phyloP scores from a whole-genome alignment of 2,113 vertebrate species.

The Myocastor coypus region DNA sequence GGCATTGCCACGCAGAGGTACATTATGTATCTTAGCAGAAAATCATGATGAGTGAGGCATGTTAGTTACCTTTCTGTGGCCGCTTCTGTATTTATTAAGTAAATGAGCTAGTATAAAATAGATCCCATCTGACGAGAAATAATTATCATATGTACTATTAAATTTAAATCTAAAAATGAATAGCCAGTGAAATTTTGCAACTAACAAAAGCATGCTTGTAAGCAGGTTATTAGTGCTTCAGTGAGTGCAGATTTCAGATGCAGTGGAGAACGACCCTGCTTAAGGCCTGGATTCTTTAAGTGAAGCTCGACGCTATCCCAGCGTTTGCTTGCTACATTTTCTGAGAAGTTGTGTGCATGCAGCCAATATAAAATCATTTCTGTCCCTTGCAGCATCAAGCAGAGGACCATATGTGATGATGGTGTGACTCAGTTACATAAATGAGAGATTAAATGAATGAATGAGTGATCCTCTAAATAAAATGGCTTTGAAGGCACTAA shows the following conservation, averaged over 20 bases:
- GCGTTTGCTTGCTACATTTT: background rate
- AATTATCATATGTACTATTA: background rate
- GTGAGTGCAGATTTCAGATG: conserved; percentile 10
- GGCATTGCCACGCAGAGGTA: background rate
- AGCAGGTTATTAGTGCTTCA: background rate
- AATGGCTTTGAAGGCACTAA: conserved; percentile 42
- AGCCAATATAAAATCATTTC: conserved; percentile 24
- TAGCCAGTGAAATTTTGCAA: background rate
- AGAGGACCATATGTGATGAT: background rate
- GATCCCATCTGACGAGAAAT: background rate
- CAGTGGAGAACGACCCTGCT: background rate
- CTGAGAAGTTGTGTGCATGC: background rate
- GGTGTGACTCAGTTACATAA: conserved; percentile 38
- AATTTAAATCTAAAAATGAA: conserved; percentile 46
- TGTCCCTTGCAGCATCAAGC: conserved; percentile 2
- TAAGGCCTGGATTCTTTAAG: background rate
- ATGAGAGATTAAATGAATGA: conserved; percentile 55
- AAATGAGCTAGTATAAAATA: background rate
- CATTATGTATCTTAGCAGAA: conserved; percentile 13
- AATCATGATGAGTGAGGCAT: background rate
- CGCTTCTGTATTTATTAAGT: conserved; percentile 23
- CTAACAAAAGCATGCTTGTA: background rate
- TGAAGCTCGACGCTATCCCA: background rate
- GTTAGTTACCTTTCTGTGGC: background rate
- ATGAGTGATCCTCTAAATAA: conserved; percentile 60